Percentiles rank a stretch among this genome's conserved stretches.
These are phyloP conservation scores for Malthinus seriepunctatus DNA, from an alignment of 2,888 invertebrate species.

Conservation along the genomic window DNA sequence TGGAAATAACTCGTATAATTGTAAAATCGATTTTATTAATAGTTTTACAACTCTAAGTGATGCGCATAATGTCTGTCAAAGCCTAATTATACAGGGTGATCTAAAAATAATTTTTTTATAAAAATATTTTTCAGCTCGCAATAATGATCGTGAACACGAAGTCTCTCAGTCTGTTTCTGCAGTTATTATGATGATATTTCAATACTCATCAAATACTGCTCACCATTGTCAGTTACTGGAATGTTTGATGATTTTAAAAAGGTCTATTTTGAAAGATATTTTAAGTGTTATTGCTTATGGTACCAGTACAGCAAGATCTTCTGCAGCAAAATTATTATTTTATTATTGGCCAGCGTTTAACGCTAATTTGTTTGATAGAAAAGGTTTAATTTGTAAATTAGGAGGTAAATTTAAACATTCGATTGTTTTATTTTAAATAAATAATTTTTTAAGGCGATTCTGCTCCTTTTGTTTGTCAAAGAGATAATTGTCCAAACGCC, in stretches of 20 bases:
- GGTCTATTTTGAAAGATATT: slow-evolving; percentile 88
- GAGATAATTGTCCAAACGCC: slow-evolving; percentile 88
- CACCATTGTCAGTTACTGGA: slow-evolving; percentile 97
- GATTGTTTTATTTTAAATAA: too few relatives aligned
- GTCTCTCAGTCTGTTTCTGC: slow-evolving; percentile 87
- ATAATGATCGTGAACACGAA: slow-evolving; percentile 73
- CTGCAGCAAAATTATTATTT: slow-evolving; percentile 95
- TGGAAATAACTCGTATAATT: too few relatives aligned
- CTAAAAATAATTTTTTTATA: too few relatives aligned
- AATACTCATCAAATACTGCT: slow-evolving; percentile 92
- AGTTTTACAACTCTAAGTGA: too few relatives aligned
- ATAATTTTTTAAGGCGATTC: slow-evolving; percentile 65
- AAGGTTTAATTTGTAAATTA: slow-evolving; percentile 84
- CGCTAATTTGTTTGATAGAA: slow-evolving; percentile 88
- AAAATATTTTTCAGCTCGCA: slow-evolving; percentile 60
- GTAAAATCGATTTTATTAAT: too few relatives aligned
- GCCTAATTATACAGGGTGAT: too few relatives aligned
- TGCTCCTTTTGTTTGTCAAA: slow-evolving; percentile 83
- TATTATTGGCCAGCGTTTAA: slow-evolving; percentile 99
- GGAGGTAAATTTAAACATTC: slow-evolving; percentile 67
- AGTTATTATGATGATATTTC: slow-evolving; percentile 96
- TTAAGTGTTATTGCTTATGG: slow-evolving; percentile 96
- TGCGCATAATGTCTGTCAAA: too few relatives aligned
- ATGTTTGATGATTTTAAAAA: slow-evolving; percentile 93
- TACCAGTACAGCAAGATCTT: slow-evolving; percentile 89